Percentiles rank a stretch among this genome's conserved stretches.
These are phyloP conservation scores for Calliphora vicina DNA, from an alignment of 1,140 invertebrate species.

Conservation along the genomic window DNA sequence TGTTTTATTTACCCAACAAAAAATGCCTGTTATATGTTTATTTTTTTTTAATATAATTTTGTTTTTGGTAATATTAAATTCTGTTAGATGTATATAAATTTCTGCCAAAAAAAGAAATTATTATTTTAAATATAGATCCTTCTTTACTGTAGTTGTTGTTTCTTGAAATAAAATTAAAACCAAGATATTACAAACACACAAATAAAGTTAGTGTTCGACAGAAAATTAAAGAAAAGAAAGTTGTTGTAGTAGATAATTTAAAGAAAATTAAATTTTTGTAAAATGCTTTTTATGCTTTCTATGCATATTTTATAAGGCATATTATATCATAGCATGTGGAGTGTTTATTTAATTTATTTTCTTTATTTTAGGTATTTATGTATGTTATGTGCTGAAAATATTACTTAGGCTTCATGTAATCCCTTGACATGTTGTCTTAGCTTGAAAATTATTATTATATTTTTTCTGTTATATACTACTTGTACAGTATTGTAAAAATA, in stretches of 20 bases:
- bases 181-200: not conserved
- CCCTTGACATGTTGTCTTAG: not conserved
- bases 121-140: not conserved
- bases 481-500: too few species aligned
- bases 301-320: not conserved
- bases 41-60: not conserved
- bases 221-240: not conserved
- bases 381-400: not conserved
- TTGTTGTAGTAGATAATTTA: too few species aligned
- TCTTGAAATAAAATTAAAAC: not conserved
- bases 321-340: not conserved
- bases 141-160: not conserved
- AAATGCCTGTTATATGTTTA: not conserved
- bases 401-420: not conserved
- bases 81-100: not conserved
- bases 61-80: not conserved
- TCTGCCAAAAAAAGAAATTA: not conserved
- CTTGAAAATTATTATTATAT: not conserved
- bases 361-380: not conserved
- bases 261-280: not conserved
- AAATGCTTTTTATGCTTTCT: not conserved
- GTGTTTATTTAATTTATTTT: not conserved
- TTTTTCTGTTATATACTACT: too few species aligned
- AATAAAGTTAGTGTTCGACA: not conserved
- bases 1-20: conserved; percentile 30